Percentiles rank a stretch among this genome's conserved stretches.
Conservation (phyloP, 2,888 invertebrate species). For the Sympetrum striolatum region DNA sequence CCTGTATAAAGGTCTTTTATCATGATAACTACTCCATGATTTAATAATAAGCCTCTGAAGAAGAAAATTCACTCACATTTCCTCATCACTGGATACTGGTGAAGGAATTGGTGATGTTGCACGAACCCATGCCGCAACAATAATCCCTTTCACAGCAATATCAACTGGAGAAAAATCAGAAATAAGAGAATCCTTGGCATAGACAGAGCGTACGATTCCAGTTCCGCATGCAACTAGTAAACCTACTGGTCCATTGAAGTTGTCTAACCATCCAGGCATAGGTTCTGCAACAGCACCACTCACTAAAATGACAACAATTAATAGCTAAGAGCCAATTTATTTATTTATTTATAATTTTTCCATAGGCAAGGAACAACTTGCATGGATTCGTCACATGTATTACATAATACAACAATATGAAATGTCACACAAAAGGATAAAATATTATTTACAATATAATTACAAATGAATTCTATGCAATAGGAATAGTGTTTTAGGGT, state of each 20-base stretch:
- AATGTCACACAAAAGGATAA: too few species aligned
- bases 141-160: constrained; percentile 36
- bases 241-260: constrained; percentile 45
- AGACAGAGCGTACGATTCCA: constrained; percentile 27
- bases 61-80: background rate
- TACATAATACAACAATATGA: too few species aligned
- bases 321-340: background rate
- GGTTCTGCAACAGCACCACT: constrained; percentile 38
- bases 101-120: background rate
- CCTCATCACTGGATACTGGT: background rate
- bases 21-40: too few species aligned
- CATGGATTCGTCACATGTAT: too few species aligned
- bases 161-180: constrained; percentile 44
- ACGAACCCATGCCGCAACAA: constrained; percentile 40
- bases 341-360: too few species aligned
- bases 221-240: constrained; percentile 38
- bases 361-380: too few species aligned
- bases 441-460: too few species aligned
- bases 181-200: background rate
- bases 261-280: constrained; percentile 45
- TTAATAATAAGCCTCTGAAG: too few species aligned
- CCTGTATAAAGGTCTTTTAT: too few species aligned
- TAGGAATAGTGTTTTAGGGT: background rate
- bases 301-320: background rate
- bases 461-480: background rate